Conservation (phyloP, 2,888 invertebrate species). For the Oscheius onirici region DNA sequence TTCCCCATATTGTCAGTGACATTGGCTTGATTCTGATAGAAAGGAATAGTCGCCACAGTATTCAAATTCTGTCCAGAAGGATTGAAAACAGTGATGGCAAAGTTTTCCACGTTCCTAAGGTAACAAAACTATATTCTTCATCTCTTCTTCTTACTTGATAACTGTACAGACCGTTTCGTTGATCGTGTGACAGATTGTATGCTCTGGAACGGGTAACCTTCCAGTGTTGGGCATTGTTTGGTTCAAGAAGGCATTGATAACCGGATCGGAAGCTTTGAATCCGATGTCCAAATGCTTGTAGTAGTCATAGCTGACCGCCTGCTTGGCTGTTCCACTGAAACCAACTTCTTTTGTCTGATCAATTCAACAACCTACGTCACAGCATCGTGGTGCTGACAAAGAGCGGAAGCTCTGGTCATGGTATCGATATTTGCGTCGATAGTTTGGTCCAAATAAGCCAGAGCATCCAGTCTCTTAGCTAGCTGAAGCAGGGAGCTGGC, state of each 20-base stretch:
- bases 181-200: constrained; percentile 52
- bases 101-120: constrained; percentile 42
- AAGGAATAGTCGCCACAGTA: constrained; percentile 51
- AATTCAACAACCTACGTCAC: constrained; percentile 76
- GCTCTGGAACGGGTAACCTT: constrained; percentile 30
- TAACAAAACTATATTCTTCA: too few relatives aligned
- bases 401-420: constrained; percentile 71
- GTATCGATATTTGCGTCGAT: constrained; percentile 71
- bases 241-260: constrained; percentile 15
- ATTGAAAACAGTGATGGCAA: constrained; percentile 64
- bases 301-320: constrained; percentile 85
- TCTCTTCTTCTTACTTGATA: constrained; percentile 39
- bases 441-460: constrained; percentile 65
- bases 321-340: constrained; percentile 73
- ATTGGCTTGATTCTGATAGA: constrained; percentile 38
- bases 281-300: constrained; percentile 81
- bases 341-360: neutral
- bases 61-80: constrained; percentile 34
- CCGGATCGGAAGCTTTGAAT: constrained; percentile 71
- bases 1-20: constrained; percentile 39
- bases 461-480: constrained; percentile 72
- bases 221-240: neutral
- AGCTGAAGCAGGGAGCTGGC: constrained; percentile 72
- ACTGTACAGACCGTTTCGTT: constrained; percentile 66
- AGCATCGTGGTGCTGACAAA: constrained; percentile 88